These are phyloP conservation scores for Notamacropus eugenii DNA, from an alignment of 2,797 vertebrate genomes.

Conservation along the genomic window DNA sequence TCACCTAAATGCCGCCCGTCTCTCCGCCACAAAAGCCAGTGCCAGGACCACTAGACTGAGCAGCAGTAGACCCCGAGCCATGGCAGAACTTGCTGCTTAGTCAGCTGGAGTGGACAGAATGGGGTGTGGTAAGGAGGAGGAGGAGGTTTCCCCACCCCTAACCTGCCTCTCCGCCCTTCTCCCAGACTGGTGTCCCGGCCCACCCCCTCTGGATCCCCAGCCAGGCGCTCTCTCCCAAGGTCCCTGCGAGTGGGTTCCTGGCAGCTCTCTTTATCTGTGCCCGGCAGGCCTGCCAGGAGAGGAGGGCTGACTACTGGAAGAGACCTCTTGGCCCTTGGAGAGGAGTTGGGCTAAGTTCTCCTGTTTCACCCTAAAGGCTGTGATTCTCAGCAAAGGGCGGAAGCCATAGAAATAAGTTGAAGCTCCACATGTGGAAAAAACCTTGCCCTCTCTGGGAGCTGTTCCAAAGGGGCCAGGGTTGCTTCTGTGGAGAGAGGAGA, in stretches of 20 bases:
- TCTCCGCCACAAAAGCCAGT: neutral
- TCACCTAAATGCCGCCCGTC: neutral
- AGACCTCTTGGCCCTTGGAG: neutral
- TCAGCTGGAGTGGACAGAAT: neutral
- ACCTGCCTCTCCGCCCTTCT: no score
- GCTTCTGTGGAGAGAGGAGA: no score
- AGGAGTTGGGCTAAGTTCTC: no score
- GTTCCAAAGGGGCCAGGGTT: neutral
- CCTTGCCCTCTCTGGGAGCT: no score
- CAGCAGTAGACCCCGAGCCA: neutral
- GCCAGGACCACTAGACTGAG: neutral
- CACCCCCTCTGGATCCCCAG: no score
- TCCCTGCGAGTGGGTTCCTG: no score
- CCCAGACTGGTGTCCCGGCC: no score
- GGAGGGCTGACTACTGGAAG: neutral
- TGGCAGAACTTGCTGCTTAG: neutral
- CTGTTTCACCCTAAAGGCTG: no score
- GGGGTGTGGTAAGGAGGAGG: neutral
- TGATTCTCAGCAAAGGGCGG: neutral
- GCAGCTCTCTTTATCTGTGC: neutral
- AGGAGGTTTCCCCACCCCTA: neutral
- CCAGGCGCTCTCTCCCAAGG: neutral
- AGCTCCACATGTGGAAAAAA: no score
- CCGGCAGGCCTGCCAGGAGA: neutral
- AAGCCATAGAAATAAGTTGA: neutral